These are phyloP conservation scores for Myopa testacea DNA, from an alignment of 2,888 invertebrate species.

Conservation along the genomic window DNA sequence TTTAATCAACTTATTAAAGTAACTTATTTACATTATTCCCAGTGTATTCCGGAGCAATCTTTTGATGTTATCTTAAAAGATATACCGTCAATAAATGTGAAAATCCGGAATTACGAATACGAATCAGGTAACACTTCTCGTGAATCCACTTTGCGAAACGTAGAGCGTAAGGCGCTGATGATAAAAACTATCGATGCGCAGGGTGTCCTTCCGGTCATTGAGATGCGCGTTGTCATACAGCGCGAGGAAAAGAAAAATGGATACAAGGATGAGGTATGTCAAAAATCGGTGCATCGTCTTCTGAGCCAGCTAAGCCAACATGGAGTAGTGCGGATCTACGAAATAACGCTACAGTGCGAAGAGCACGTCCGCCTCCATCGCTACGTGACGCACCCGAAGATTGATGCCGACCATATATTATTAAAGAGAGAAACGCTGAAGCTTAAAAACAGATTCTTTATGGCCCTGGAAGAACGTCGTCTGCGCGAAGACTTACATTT, in stretches of 20 bases:
- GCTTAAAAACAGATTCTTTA: constrained; percentile 57
- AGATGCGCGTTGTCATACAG: constrained; percentile 70
- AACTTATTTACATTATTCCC: background rate
- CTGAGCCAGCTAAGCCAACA: constrained; percentile 70
- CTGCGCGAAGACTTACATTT: constrained; percentile 34
- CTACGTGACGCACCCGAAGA: constrained; percentile 62
- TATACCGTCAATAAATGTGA: constrained; percentile 51
- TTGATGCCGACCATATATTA: constrained; percentile 53
- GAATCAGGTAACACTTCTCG: constrained; percentile 31
- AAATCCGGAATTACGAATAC: constrained; percentile 47
- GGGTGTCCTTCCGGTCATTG: constrained; percentile 72
- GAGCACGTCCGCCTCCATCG: constrained; percentile 56
- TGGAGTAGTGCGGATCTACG: constrained; percentile 56
- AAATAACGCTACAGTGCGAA: constrained; percentile 56
- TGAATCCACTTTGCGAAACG: constrained; percentile 51
- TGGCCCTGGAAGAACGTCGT: constrained; percentile 55
- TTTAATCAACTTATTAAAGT: background rate
- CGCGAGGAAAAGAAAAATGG: constrained; percentile 71
- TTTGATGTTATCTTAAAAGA: constrained; percentile 52
- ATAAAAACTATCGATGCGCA: constrained; percentile 73
- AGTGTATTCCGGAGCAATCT: constrained; percentile 51
- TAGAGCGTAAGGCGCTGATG: constrained; percentile 74
- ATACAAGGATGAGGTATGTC: constrained; percentile 72
- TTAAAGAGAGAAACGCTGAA: constrained; percentile 57
- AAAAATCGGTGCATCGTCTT: constrained; percentile 74